These are phyloP conservation scores for Noctua pronuba DNA, from an alignment of 2,888 invertebrate genomes.

Conservation along the genomic window DNA sequence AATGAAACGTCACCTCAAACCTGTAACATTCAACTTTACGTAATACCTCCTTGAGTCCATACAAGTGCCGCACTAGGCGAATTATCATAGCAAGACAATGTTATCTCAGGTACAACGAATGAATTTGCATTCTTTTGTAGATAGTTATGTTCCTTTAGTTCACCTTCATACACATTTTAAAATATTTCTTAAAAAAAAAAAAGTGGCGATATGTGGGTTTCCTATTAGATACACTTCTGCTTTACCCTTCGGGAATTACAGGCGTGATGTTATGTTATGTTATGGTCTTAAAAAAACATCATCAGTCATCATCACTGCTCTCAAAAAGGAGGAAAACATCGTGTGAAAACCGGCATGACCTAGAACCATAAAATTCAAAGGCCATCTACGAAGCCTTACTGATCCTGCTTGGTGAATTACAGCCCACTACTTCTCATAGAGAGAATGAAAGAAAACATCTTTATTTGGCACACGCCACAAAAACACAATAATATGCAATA, in stretches of 20 bases:
- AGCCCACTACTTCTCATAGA: background rate
- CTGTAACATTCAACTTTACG: background rate
- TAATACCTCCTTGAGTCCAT: conserved; percentile 21
- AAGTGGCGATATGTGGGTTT: no score
- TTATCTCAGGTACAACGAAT: conserved; percentile 13
- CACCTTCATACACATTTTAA: background rate
- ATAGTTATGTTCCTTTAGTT: background rate
- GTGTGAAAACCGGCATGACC: background rate
- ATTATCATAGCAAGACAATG: conserved; percentile 38
- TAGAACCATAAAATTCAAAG: background rate
- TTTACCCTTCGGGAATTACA: no score
- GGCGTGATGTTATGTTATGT: no score
- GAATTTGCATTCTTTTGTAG: background rate
- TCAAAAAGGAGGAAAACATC: background rate
- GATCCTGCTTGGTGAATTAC: background rate
- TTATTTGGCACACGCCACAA: no score
- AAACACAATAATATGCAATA: no score
- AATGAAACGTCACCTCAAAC: conserved; percentile 39
- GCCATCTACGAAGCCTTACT: background rate
- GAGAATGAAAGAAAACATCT: no score
- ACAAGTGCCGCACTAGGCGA: conserved; percentile 19
- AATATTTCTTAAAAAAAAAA: background rate
- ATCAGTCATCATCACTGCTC: background rate
- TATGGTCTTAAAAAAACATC: no score
- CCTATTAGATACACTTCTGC: no score